Evolutionary conservation across 2,888 invertebrate genomes (phyloP).

Genomic region (Baronia brevicornis): DNA sequence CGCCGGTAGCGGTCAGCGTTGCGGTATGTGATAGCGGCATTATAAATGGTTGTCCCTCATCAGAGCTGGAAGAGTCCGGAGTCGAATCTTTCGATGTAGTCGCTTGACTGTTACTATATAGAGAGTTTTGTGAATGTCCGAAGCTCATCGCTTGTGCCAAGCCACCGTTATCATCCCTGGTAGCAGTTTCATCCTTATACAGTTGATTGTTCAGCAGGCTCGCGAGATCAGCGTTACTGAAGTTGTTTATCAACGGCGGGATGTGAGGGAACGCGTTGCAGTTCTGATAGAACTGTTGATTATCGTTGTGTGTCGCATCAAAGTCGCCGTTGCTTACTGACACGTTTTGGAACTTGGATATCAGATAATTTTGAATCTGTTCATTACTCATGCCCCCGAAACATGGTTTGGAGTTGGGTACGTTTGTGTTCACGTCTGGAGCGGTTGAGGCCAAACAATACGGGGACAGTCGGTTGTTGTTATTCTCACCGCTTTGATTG

Average conservation of each 20-base stretch:
- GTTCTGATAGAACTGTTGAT: constrained; percentile 58
- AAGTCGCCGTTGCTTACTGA: constrained; percentile 33
- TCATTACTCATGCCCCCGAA: constrained; percentile 56
- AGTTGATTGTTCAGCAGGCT: constrained; percentile 39
- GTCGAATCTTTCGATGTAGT: constrained; percentile 66
- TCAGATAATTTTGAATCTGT: constrained; percentile 57
- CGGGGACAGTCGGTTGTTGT: constrained; percentile 41
- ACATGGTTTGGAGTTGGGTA: constrained; percentile 33
- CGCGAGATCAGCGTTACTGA: constrained; percentile 47
- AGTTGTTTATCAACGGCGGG: constrained; percentile 50
- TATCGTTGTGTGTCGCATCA: constrained; percentile 34
- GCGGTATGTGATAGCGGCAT: constrained; percentile 80
- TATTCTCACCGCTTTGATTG: constrained; percentile 48
- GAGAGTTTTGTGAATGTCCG: constrained; percentile 49
- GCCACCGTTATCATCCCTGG: constrained; percentile 34
- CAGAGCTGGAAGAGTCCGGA: constrained; percentile 50
- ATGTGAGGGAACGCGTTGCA: constrained; percentile 60
- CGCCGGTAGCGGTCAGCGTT: constrained; percentile 76
- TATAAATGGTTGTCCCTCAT: constrained; percentile 76
- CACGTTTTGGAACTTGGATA: constrained; percentile 56
- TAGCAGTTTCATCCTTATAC: constrained; percentile 36
- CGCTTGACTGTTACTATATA: constrained; percentile 54
- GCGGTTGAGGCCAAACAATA: constrained; percentile 31
- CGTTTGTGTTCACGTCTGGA: constrained; percentile 29
- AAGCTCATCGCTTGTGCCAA: constrained; percentile 53